Conservation (phyloP, 2,797 vertebrate species). For the Sebastes wilsoni region DNA sequence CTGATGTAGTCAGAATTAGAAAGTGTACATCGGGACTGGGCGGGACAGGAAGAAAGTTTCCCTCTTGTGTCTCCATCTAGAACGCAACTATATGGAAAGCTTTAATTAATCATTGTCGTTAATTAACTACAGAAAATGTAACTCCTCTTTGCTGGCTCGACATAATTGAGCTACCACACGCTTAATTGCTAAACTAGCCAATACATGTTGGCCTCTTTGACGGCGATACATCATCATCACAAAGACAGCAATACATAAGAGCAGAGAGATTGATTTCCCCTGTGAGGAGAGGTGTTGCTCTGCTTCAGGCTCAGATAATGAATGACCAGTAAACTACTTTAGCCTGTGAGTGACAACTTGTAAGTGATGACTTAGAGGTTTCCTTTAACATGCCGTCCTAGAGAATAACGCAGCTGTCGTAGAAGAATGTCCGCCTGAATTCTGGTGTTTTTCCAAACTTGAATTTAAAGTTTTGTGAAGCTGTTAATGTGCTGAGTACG, state of each 20-base stretch:
- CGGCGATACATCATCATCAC: constrained; percentile 43
- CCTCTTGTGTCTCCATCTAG: not conserved
- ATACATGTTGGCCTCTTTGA: not conserved
- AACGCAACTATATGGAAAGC: not conserved
- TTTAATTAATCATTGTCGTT: not conserved
- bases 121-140: constrained; percentile 9
- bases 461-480: constrained; percentile 2
- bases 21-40: not conserved
- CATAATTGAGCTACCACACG: constrained; percentile 10
- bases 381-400: constrained; percentile 26
- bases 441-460: not conserved
- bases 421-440: constrained; percentile 1
- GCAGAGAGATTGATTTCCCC: constrained; percentile 43
- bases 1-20: constrained; percentile 10
- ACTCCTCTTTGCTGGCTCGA: not conserved
- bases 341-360: constrained; percentile 32
- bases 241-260: constrained; percentile 26
- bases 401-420: constrained; percentile 31
- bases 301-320: constrained; percentile 46
- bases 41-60: not conserved
- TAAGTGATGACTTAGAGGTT: constrained; percentile 55
- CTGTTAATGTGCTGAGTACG: not conserved
- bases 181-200: constrained; percentile 35
- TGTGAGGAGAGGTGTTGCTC: constrained; percentile 23
- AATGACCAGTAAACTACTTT: constrained; percentile 20